Conservation (phyloP, 2,888 invertebrate species). For the Alviniconcha strummeri region DNA sequence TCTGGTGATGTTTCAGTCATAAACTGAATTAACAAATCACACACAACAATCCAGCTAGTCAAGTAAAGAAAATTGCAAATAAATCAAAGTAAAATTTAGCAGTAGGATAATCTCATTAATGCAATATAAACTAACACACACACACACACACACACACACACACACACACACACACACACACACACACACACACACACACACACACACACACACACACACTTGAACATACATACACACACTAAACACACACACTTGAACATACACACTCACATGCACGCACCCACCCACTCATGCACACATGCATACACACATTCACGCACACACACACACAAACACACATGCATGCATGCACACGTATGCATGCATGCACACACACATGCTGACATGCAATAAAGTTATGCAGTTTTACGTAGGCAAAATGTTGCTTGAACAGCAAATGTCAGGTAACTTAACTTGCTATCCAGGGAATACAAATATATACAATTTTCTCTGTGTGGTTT, state of each 20-base stretch:
- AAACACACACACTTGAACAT: neutral
- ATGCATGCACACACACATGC: neutral
- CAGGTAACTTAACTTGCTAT: no score
- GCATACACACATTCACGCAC: neutral
- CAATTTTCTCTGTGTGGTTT: no score
- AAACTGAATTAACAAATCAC: no score
- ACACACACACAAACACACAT: neutral
- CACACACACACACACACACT: neutral
- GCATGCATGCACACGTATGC: neutral
- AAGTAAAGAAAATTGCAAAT: no score
- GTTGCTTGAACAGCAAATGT: no score
- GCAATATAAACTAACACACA: neutral
- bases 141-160: constrained; percentile 2
- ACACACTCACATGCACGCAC: neutral
- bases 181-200: constrained; percentile 4
- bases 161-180: neutral
- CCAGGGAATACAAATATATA: no score
- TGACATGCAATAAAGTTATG: no score
- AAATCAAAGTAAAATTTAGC: no score
- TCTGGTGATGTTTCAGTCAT: no score
- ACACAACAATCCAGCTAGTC: no score
- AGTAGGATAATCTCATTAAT: no score
- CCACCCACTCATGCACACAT: neutral
- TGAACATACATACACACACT: neutral
- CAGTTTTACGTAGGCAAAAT: no score